Evolutionary conservation across 23 tunicate genomes (phyloP).

Genomic region (Aplidium turbinatum): DNA sequence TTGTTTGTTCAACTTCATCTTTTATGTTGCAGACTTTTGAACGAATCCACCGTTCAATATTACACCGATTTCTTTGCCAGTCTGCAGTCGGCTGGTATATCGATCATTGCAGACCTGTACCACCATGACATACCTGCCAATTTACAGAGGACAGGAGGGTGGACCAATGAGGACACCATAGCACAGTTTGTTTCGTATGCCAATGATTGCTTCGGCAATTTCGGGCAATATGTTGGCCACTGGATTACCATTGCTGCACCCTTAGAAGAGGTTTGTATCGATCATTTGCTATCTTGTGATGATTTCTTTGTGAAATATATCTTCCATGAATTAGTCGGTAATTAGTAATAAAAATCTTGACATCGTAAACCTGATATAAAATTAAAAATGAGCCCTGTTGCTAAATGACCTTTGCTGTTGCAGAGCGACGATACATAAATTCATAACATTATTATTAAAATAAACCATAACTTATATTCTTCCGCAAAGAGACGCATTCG

Average conservation of each 20-base stretch:
- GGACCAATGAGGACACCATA: constrained; percentile 33
- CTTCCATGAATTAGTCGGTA: no score
- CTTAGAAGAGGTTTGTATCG: constrained; percentile 53
- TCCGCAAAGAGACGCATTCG: not conserved
- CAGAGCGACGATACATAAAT: no score
- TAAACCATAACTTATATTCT: not conserved
- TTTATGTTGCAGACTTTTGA: no score
- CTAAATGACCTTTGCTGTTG: no score
- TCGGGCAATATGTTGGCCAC: constrained; percentile 36
- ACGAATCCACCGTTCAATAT: constrained; percentile 12
- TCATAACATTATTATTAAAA: not conserved
- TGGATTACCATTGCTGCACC: constrained; percentile 78
- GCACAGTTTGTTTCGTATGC: constrained; percentile 51
- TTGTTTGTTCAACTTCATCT: no score
- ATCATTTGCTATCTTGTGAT: no score
- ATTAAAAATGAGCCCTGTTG: no score
- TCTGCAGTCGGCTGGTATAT: constrained; percentile 33
- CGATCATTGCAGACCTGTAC: constrained; percentile 71
- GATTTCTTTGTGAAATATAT: no score
- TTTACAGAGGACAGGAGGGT: constrained; percentile 25
- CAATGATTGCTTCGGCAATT: constrained; percentile 16
- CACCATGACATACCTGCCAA: constrained; percentile 59
- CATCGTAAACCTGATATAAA: no score
- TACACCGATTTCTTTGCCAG: constrained; percentile 42
- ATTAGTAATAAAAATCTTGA: no score